phyloP scores from a whole-genome alignment of 1,140 invertebrate species.

The Hylyphantes graminicola region DNA sequence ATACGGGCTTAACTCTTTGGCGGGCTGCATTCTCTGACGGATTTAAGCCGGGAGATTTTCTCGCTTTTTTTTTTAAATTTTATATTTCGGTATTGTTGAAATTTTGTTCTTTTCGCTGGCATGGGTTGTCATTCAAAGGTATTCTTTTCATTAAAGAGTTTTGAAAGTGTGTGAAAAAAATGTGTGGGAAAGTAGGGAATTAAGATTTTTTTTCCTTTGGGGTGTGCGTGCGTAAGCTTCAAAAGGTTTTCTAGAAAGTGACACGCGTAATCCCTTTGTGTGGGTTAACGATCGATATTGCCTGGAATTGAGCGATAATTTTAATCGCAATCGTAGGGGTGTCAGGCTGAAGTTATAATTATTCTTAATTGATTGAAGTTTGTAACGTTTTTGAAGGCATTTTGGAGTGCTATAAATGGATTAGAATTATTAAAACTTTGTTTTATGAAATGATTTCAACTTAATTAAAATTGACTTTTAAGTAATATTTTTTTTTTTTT shows the following conservation, averaged over 20 bases:
- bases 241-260: slow-evolving; percentile 5
- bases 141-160: slow-evolving; percentile 18
- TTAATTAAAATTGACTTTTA: no score
- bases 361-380: no score
- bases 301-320: slow-evolving; percentile 29
- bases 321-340: slow-evolving; percentile 4
- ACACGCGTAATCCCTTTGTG: slow-evolving; percentile 31
- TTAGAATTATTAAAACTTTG: no score
- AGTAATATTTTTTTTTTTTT: no score
- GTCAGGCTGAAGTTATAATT: no score
- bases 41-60: slow-evolving; percentile 17
- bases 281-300: not conserved
- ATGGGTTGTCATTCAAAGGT: slow-evolving; percentile 23
- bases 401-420: no score
- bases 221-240: not conserved
- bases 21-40: slow-evolving; percentile 16
- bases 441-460: no score
- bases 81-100: not conserved
- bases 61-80: slow-evolving; percentile 8
- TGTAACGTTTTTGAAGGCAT: no score
- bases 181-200: not conserved
- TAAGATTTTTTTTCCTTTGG: slow-evolving; percentile 1
- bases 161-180: not conserved
- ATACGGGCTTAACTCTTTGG: slow-evolving; percentile 36
- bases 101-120: not conserved